Base-by-base conservation (phyloP, 2,888 invertebrate species). In the Schizaphis graminum region DNA sequence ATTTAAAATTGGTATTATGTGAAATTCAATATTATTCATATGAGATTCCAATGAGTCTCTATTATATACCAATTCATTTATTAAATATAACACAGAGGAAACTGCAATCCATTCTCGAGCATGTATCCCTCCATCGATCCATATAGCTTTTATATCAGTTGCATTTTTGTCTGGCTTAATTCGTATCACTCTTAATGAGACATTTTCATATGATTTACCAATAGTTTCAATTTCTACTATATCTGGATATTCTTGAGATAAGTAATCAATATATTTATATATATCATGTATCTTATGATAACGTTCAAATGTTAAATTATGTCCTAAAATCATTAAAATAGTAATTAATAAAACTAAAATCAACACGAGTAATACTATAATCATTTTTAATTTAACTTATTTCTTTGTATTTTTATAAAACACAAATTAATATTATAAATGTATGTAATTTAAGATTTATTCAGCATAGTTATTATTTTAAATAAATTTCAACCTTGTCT, bases 41-140 rank as follows among this genome's bases (percentile, higher is more conserved):
- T 96, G 95, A 57, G 96, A 96, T 0, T 96, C 96, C 0, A 98
- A 97, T 95, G 97, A 96, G 8, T 97, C 97, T 96, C 97, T 97
- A 95, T 97, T 97, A 95, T 97, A 97, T 4, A 97, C 97, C 91
- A 98, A 96, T 94, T 97, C 96, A 95, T 98, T 97, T 41, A 98
- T 97, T 84, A 98, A 96, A 95, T 97, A 98, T 0, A 98, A 97
- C 5, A 98, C 98, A 0, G 97, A 97, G 0, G 98, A 98, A 0
- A 98, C 97, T 87, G 97, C 97, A 95, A 98, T 98, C 98, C 98
- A 99, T 96, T 99, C 99, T 47, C 99, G 97, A 0, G 98, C 98
- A 95, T 98, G 98, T 95, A 98, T 98, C 44, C 98, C 96, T 95
- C 96, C 96, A 95, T 97, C 96, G 41, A 96, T 96, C 95, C 96